A percentile compares a stretch with the other conserved stretches of the same genome.
These are phyloP conservation scores for Atlantisia rogersi DNA, from an alignment of 2,113 vertebrate genomes.

Conservation along the genomic window DNA sequence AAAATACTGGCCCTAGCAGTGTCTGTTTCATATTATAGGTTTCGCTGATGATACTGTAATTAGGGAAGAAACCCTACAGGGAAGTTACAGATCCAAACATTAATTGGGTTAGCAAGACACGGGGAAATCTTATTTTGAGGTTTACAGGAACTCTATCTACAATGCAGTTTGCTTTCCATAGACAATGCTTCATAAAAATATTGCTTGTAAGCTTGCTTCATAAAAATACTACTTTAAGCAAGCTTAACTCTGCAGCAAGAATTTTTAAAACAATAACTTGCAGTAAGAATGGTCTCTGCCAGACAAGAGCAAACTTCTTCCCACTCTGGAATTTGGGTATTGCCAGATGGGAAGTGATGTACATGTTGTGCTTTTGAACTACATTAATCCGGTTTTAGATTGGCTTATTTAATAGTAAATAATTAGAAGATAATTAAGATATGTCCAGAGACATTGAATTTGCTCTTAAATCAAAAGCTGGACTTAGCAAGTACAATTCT, in stretches of 20 bases:
- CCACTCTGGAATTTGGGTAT: background rate
- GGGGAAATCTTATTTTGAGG: background rate
- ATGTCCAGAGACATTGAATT: background rate
- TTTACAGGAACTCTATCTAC: background rate
- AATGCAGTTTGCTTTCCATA: background rate
- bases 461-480: background rate
- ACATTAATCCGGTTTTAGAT: background rate
- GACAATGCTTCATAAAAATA: background rate
- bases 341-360: background rate
- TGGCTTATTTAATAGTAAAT: background rate
- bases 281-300: background rate
- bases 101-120: background rate
- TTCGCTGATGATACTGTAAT: background rate
- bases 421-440: constrained; percentile 24
- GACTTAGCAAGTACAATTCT: background rate
- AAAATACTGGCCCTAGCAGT: background rate
- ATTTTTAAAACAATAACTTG: background rate
- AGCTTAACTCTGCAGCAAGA: background rate
- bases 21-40: background rate
- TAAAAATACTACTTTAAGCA: background rate
- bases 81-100: background rate
- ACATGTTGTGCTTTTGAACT: background rate
- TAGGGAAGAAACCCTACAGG: background rate
- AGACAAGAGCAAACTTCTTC: background rate
- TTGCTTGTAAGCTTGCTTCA: background rate